These are phyloP conservation scores for Phocides pigmalion DNA, from an alignment of 1,140 invertebrate genomes.

Conservation along the genomic window DNA sequence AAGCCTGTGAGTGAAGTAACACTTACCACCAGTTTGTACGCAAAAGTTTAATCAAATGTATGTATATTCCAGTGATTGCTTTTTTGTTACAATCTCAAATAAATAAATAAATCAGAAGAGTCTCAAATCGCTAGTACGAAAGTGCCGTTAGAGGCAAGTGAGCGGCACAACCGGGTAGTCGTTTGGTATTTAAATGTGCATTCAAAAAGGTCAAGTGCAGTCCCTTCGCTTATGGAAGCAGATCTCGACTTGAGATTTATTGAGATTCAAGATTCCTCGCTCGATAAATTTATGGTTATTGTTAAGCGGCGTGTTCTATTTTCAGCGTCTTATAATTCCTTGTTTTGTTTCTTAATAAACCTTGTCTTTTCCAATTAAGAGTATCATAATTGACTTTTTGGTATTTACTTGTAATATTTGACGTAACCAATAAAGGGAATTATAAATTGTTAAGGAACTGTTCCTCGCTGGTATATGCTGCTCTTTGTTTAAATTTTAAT, in stretches of 20 bases:
- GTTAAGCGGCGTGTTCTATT: slow-evolving; percentile 13
- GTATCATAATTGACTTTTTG: neutral
- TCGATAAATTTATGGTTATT: slow-evolving; percentile 29
- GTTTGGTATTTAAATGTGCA: slow-evolving; percentile 32
- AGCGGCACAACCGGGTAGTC: neutral
- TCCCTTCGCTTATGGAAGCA: slow-evolving; percentile 33
- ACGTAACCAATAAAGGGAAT: neutral
- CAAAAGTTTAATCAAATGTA: too few relatives aligned
- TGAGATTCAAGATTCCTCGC: slow-evolving; percentile 22
- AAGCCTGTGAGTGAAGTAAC: too few relatives aligned
- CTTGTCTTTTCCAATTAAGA: neutral
- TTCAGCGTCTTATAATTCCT: slow-evolving; percentile 10
- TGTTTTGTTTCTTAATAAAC: neutral
- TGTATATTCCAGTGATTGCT: too few relatives aligned
- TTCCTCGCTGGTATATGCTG: too few relatives aligned
- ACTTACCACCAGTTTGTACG: too few relatives aligned
- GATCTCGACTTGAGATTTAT: slow-evolving; percentile 29
- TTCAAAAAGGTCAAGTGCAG: slow-evolving; percentile 36
- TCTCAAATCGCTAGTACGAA: slow-evolving; percentile 9
- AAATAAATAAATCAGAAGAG: too few relatives aligned
- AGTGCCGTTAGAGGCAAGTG: slow-evolving; percentile 15
- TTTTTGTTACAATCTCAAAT: too few relatives aligned
- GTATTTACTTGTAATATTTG: neutral
- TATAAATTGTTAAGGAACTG: neutral
- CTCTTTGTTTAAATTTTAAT: too few relatives aligned